These are phyloP conservation scores for Azemiops feae DNA, from an alignment of 2,113 vertebrate genomes.

Conservation along the genomic window DNA sequence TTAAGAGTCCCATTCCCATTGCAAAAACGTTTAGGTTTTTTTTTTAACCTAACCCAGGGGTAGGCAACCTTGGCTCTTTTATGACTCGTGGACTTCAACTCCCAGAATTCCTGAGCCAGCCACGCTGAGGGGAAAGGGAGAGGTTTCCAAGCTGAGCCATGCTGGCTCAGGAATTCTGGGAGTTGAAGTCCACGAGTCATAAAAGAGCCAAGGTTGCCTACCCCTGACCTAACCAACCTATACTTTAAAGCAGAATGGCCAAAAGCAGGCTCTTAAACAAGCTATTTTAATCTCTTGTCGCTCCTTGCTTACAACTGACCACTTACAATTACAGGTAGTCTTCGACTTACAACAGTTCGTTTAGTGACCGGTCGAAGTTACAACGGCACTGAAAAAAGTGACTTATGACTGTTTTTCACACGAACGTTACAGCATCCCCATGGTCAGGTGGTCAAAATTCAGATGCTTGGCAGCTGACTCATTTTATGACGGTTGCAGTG, in stretches of 20 bases:
- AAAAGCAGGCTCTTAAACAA: neutral
- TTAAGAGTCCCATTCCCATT: neutral
- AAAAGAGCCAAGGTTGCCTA: too few relatives aligned
- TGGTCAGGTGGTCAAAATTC: neutral
- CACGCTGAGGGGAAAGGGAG: too few relatives aligned
- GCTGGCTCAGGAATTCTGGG: too few relatives aligned
- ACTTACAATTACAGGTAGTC: neutral
- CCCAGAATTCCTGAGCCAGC: too few relatives aligned
- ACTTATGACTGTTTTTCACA: too few relatives aligned
- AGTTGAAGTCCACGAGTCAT: too few relatives aligned
- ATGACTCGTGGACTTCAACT: too few relatives aligned
- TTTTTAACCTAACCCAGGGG: too few relatives aligned
- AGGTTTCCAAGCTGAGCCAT: too few relatives aligned
- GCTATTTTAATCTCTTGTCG: neutral
- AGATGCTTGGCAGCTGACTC: neutral
- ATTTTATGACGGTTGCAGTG: neutral
- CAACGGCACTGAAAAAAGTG: too few relatives aligned
- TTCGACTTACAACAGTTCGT: neutral
- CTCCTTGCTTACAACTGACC: neutral
- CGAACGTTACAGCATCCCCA: neutral
- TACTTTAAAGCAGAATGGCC: neutral
- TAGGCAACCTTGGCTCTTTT: too few relatives aligned
- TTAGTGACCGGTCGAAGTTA: too few relatives aligned
- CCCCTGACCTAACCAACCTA: neutral
- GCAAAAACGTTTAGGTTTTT: neutral